These are phyloP conservation scores for Anhinga anhinga DNA, from an alignment of 2,113 vertebrate genomes.

Conservation along the genomic window DNA sequence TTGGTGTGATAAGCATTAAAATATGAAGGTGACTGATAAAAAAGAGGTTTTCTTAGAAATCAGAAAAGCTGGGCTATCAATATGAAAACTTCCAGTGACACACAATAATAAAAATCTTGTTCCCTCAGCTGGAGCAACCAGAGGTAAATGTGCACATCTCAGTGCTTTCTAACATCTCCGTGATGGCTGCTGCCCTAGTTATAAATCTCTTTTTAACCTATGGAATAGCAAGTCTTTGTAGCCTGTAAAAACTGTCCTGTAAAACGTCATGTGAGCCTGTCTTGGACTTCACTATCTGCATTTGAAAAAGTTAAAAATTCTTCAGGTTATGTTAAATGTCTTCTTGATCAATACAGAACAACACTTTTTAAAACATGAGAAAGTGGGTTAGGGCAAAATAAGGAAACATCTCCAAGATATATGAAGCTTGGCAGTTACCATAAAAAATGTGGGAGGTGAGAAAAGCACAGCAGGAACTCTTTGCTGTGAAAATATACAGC, in stretches of 20 bases:
- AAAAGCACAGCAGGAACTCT: slow-evolving; percentile 3
- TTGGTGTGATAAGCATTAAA: not conserved
- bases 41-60: not conserved
- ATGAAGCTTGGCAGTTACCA: not conserved
- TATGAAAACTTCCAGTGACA: not conserved
- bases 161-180: not conserved
- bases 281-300: not conserved
- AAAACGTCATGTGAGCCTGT: not conserved
- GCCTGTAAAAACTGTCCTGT: not conserved
- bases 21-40: not conserved
- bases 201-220: not conserved
- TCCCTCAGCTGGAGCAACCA: not conserved
- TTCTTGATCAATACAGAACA: not conserved
- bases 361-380: not conserved
- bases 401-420: not conserved
- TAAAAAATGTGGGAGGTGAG: not conserved
- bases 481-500: not conserved
- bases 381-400: not conserved
- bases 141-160: not conserved
- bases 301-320: not conserved
- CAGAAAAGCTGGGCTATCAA: not conserved
- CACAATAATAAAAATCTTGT: not conserved
- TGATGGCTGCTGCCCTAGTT: not conserved
- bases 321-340: not conserved
- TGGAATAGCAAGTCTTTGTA: not conserved